Percentiles rank a stretch among this genome's conserved stretches.
Evolutionary conservation across 92 coral and sea anemone genomes (phyloP).

Genomic region (Bergia puertoricense): DNA sequence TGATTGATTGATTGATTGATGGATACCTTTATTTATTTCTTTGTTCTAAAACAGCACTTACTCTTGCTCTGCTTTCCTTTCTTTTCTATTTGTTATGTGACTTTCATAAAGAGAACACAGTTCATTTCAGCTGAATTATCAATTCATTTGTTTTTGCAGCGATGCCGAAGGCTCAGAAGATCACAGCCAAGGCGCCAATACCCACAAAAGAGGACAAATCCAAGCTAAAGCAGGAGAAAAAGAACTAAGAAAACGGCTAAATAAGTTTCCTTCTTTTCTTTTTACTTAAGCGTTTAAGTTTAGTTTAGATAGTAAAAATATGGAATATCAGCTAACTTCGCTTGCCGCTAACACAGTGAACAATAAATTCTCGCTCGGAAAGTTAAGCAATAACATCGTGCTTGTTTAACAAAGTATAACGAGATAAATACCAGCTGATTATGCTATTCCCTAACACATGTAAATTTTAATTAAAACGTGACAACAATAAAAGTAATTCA

Average conservation of each 20-base stretch:
- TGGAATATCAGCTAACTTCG: not conserved
- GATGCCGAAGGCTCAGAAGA: conserved; percentile 4
- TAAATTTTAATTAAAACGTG: conserved; percentile 2
- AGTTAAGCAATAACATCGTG: not conserved
- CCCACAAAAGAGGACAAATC: not conserved
- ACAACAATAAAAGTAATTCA: conserved; percentile 25
- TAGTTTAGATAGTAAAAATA: not conserved
- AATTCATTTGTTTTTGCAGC: conserved; percentile 7
- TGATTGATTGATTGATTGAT: no score
- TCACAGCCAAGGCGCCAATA: not conserved
- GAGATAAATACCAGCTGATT: not conserved
- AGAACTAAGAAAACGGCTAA: conserved; percentile 3
- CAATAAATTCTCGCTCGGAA: not conserved
- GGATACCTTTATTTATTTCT: no score
- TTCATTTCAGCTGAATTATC: not conserved
- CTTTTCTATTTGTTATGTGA: no score
- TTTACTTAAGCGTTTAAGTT: not conserved
- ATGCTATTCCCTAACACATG: not conserved
- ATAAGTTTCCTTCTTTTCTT: not conserved
- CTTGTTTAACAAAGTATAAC: not conserved
- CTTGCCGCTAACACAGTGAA: not conserved
- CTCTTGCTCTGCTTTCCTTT: no score
- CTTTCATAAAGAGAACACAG: not conserved
- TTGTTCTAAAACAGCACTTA: no score
- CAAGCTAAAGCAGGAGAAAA: conserved; percentile 10